Evolutionary conservation across 1,140 invertebrate genomes (phyloP).

Genomic region (Saxidomus purpurata): DNA sequence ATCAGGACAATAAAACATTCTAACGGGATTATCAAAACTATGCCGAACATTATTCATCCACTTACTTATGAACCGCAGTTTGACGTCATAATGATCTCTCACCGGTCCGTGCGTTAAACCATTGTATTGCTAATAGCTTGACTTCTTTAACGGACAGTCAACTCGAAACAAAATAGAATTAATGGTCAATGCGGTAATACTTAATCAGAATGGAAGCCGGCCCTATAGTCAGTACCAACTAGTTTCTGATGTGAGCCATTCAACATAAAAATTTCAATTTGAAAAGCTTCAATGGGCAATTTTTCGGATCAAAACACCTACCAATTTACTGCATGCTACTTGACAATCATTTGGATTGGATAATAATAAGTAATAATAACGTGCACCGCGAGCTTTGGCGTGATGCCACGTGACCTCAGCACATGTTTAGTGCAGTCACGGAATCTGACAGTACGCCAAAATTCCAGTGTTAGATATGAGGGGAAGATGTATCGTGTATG

Average conservation of each 20-base stretch:
- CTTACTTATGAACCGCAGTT: too few species aligned
- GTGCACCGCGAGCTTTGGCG: constrained; percentile 44
- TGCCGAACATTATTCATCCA: too few species aligned
- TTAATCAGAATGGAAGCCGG: too few species aligned
- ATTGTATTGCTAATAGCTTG: too few species aligned
- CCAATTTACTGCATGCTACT: background rate
- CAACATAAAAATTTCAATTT: background rate
- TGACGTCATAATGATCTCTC: too few species aligned
- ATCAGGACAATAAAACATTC: too few species aligned
- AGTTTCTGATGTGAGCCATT: background rate
- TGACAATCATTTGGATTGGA: constrained; percentile 12
- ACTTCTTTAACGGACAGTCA: too few species aligned
- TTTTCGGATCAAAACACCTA: background rate
- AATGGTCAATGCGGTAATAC: too few species aligned
- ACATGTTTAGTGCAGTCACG: constrained; percentile 62
- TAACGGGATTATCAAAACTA: too few species aligned
- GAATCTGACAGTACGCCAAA: constrained; percentile 55
- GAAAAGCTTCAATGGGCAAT: background rate
- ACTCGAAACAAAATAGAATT: too few species aligned
- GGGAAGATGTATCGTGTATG: constrained; percentile 21
- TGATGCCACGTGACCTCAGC: constrained; percentile 41
- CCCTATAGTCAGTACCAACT: background rate
- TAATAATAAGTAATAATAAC: constrained; percentile 27
- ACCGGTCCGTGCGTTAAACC: too few species aligned
- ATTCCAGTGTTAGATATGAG: constrained; percentile 47